Conservation (phyloP, 2,113 vertebrate species). For the Labeo rohita region DNA sequence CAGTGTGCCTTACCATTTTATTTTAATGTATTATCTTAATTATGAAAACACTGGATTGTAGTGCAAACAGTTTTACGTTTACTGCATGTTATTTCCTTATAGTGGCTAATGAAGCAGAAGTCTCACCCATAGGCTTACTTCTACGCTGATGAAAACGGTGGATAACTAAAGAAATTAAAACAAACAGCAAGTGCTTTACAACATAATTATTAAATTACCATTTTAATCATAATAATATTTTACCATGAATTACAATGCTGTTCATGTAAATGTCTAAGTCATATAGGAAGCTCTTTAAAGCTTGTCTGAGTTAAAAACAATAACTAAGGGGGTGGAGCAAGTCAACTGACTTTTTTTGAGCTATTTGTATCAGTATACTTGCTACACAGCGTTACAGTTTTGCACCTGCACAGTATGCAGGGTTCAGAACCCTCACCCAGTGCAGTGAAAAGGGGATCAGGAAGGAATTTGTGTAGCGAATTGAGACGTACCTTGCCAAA, state of each 20-base stretch:
- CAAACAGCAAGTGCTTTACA: background rate
- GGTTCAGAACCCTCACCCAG: conserved; percentile 69
- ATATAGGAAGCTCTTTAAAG: background rate
- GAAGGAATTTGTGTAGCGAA: conserved; percentile 89
- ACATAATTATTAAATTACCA: no score
- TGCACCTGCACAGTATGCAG: conserved; percentile 68
- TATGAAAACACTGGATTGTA: no score
- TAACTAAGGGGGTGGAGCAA: background rate
- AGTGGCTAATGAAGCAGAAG: no score
- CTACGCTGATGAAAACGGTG: no score
- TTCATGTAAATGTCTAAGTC: background rate
- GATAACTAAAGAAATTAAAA: background rate
- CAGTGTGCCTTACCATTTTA: no score
- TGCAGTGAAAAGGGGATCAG: conserved; percentile 79
- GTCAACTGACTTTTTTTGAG: background rate
- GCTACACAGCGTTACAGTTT: conserved; percentile 37
- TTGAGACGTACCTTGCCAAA: conserved; percentile 87
- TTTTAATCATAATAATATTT: no score
- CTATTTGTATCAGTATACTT: conserved; percentile 18
- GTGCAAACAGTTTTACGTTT: no score
- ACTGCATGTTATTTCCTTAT: no score
- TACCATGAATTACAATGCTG: background rate
- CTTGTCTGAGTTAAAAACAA: background rate
- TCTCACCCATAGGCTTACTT: no score
- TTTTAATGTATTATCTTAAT: no score